Evolutionary conservation across 2,888 invertebrate species (phyloP), one percentile per base, ranked within the genome.

Genomic region (Panopea generosa): DNA sequence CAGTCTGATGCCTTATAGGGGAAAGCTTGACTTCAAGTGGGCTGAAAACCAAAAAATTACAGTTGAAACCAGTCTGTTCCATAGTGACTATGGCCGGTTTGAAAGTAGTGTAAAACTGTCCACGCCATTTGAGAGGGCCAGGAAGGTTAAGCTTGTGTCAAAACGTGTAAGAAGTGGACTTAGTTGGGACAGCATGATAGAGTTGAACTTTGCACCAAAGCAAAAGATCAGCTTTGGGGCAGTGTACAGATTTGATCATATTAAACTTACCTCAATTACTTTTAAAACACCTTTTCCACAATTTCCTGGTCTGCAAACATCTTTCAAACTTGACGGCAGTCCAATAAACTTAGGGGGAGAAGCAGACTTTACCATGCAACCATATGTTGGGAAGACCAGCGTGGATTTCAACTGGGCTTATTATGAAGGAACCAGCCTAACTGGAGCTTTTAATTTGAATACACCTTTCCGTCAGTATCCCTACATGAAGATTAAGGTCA

Each of bases 251-350:
- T 68, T 71, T 62, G 86, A 80, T 16, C 57, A 67, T 63, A 72
- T 78, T 2, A 87, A 87, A 49, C 63, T 75, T 2, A 71, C 81
- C 7, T 62, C 79, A 18, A 26, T 87, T 7, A 55, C 73, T 27
- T 45, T 89, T 26, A 78, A 57, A 22, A 82, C 87, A 22, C 87
- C 90, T 14, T 86, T 86, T 71, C 78, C 81, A 62, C 77, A 79
- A 26, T 79, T 86, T 56, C 67, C 70, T 7, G 81, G 71, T 7
- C 9, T 85, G 3, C 76, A 76, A 7, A 72, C 81, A 14, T 71
- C 75, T 16, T 66, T 84, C 24, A 70, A 67, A 26, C 65, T 84
- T 3, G 77, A 82, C 33, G 79, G 77, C 16, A 62, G 47, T 55
- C 56, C 26, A 26, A 49, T 26, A 24, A 76, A 86, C 22, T 77